Evolutionary conservation across 2,888 invertebrate genomes (phyloP).

Genomic region (Drosophila recens): DNA sequence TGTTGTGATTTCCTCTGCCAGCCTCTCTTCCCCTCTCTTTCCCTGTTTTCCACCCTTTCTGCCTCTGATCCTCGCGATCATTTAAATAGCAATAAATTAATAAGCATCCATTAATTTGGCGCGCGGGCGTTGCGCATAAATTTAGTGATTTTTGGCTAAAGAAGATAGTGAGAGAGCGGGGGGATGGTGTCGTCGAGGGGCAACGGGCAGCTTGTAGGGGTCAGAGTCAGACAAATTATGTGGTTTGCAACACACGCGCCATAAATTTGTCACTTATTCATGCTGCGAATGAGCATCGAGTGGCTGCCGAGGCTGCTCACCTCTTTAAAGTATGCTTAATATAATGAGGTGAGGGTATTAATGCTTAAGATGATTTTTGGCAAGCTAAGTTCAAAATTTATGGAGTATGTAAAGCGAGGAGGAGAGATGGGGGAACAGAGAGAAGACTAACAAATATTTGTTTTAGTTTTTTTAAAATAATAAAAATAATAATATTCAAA

Average conservation of each 20-base stretch:
- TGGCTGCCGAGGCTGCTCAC: constrained; percentile 48
- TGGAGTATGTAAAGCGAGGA: neutral
- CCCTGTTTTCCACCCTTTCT: neutral
- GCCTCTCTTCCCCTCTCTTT: neutral
- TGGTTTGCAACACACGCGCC: constrained; percentile 79
- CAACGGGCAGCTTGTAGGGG: constrained; percentile 30
- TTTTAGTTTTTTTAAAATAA: no score
- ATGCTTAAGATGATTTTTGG: constrained; percentile 23
- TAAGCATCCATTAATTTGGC: constrained; percentile 81
- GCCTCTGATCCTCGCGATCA: constrained; percentile 65
- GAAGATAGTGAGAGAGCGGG: constrained; percentile 3
- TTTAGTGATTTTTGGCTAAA: constrained; percentile 62
- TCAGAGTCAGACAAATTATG: constrained; percentile 77
- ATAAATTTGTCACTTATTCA: constrained; percentile 78
- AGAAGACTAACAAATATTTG: no score
- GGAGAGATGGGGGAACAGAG: neutral
- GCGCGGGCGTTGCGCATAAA: constrained; percentile 77
- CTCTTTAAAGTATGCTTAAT: constrained; percentile 38
- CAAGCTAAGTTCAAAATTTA: constrained; percentile 25
- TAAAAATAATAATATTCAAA: no score
- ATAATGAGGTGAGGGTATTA: constrained; percentile 58
- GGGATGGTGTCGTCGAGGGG: neutral
- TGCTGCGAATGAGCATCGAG: constrained; percentile 24
- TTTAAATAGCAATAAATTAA: constrained; percentile 80
- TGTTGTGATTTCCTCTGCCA: constrained; percentile 44